A percentile compares a stretch with the other conserved stretches of the same genome.
phyloP scores from a whole-genome alignment of 2,888 invertebrate genomes.

The Andrena chrysosceles region DNA sequence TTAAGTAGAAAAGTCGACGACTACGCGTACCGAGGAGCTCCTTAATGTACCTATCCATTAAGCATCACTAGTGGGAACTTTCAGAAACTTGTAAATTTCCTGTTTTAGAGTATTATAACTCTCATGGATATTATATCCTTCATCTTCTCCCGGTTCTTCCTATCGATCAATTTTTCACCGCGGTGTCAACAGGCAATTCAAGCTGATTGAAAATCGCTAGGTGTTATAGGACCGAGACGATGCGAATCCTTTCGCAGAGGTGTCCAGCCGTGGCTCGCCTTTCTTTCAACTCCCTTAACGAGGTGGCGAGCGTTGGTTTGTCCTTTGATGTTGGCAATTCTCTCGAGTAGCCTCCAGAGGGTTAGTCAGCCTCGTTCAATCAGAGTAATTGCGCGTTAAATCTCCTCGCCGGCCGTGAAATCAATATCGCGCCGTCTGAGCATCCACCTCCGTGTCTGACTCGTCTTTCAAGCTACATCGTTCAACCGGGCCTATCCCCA shows the following conservation, averaged over 20 bases:
- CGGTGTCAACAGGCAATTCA: background rate
- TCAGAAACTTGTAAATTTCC: too few relatives aligned
- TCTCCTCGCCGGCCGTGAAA: conserved; percentile 71
- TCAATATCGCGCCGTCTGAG: conserved; percentile 70
- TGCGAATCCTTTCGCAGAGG: conserved; percentile 23
- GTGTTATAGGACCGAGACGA: background rate
- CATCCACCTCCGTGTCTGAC: background rate
- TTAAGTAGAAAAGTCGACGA: too few relatives aligned
- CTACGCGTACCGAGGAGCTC: too few relatives aligned
- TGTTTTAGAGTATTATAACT: too few relatives aligned
- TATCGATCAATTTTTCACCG: too few relatives aligned
- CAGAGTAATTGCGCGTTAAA: conserved; percentile 81
- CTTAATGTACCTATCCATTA: too few relatives aligned
- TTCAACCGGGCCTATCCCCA: background rate
- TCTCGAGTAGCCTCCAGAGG: conserved; percentile 16
- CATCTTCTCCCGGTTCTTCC: too few relatives aligned
- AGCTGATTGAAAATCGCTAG: conserved; percentile 15
- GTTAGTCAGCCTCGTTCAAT: conserved; percentile 71
- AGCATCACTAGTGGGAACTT: too few relatives aligned
- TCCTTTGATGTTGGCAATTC: conserved; percentile 72
- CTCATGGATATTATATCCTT: too few relatives aligned
- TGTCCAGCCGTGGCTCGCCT: conserved; percentile 39
- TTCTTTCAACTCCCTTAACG: conserved; percentile 65
- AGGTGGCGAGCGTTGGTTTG: conserved; percentile 54
- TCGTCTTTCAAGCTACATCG: background rate